Evolutionary conservation across 30 jellyfish, hydroid and myxozoan species (phyloP).

Genomic region (Aurelia sp.): DNA sequence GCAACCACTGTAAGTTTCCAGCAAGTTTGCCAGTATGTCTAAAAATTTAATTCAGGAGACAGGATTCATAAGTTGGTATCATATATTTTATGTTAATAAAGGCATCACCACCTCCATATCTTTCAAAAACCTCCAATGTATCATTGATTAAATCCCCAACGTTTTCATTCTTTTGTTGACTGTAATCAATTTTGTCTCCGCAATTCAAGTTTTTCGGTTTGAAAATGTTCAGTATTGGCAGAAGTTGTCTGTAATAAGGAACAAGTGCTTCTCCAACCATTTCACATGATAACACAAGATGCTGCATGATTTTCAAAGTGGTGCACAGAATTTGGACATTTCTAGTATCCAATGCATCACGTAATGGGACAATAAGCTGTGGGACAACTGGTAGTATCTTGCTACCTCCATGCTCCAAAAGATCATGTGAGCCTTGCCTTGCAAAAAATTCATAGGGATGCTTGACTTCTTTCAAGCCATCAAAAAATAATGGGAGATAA

Average conservation of each 20-base stretch:
- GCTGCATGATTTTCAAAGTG: conserved; percentile 87
- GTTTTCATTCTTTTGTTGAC: conserved; percentile 92
- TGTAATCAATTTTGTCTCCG: conserved; percentile 94
- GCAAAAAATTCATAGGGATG: conserved; percentile 97
- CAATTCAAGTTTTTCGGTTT: conserved; percentile 86
- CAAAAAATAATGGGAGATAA: conserved; percentile 91
- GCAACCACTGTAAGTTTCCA: too few relatives aligned
- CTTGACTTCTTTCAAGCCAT: conserved; percentile 88
- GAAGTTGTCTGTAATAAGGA: conserved; percentile 92
- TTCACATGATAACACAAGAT: conserved; percentile 91
- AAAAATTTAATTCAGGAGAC: conserved; percentile 74
- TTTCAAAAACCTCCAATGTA: conserved; percentile 87
- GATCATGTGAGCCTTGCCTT: conserved; percentile 95
- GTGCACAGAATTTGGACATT: conserved; percentile 86
- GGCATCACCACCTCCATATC: conserved; percentile 93
- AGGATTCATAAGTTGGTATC: conserved; percentile 95
- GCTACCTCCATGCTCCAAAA: conserved; percentile 95
- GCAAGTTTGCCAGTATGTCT: too few relatives aligned
- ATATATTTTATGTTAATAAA: conserved; percentile 90
- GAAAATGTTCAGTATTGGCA: conserved; percentile 91
- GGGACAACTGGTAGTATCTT: conserved; percentile 93
- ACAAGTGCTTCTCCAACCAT: conserved; percentile 99
- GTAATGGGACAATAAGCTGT: conserved; percentile 88
- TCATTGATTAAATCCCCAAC: conserved; percentile 95
- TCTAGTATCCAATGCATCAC: conserved; percentile 92